A percentile compares a stretch with the other conserved stretches of the same genome.
These are phyloP conservation scores for Platerodrilus igneus DNA, from an alignment of 2,888 invertebrate genomes.

Conservation along the genomic window DNA sequence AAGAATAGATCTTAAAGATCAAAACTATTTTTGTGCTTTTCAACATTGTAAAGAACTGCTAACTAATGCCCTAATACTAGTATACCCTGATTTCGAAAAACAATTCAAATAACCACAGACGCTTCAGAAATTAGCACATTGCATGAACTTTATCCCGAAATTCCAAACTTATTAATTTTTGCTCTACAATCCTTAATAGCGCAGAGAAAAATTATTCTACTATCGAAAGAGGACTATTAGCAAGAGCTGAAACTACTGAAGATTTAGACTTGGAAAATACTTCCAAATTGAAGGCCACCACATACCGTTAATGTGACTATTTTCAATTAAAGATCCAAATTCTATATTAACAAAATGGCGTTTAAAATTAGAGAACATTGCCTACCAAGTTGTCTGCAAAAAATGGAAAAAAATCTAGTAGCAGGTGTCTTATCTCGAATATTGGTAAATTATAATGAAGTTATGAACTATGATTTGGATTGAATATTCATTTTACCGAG, in stretches of 20 bases:
- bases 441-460: too few relatives aligned
- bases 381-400: slow-evolving; percentile 11
- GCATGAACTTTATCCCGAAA: too few relatives aligned
- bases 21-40: slow-evolving; percentile 12
- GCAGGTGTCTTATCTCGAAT: too few relatives aligned
- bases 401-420: slow-evolving; percentile 14
- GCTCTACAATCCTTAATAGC: too few relatives aligned
- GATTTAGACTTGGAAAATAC: slow-evolving; percentile 13
- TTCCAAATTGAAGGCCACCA: slow-evolving; percentile 16
- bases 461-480: too few relatives aligned
- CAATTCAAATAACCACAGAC: slow-evolving; percentile 10
- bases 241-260: slow-evolving; percentile 12
- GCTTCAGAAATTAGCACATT: too few relatives aligned
- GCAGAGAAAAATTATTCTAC: slow-evolving; percentile 14
- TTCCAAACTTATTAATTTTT: too few relatives aligned
- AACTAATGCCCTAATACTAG: slow-evolving; percentile 14
- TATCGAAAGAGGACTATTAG: slow-evolving; percentile 13
- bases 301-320: slow-evolving; percentile 16
- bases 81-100: slow-evolving; percentile 24
- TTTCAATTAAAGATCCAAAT: slow-evolving; percentile 16
- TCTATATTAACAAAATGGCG: slow-evolving; percentile 13
- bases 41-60: slow-evolving; percentile 17
- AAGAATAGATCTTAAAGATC: slow-evolving; percentile 10
- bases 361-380: slow-evolving; percentile 16
- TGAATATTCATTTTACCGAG: too few relatives aligned